Conservation (phyloP, 2,888 invertebrate genomes). For the Galerucella nymphaeae region DNA sequence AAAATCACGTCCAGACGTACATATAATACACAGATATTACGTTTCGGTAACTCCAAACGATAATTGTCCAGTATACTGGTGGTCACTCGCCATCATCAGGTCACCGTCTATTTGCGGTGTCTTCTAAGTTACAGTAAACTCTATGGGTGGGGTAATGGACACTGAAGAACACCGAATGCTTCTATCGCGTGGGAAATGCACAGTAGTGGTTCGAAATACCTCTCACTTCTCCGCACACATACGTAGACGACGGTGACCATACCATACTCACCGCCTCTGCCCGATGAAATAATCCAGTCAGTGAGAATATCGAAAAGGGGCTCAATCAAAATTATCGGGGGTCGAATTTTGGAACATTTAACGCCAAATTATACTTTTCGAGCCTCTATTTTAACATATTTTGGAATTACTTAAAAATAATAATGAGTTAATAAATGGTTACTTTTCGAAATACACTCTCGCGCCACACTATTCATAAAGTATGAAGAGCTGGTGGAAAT, state of each 20-base stretch:
- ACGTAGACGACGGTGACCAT: slow-evolving; percentile 54
- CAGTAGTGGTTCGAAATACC: slow-evolving; percentile 68
- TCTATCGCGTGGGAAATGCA: slow-evolving; percentile 73
- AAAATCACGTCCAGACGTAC: slow-evolving; percentile 24
- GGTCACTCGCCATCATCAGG: slow-evolving; percentile 46
- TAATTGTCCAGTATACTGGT: slow-evolving; percentile 44
- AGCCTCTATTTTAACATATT: background rate
- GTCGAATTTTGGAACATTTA: background rate
- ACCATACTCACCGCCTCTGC: slow-evolving; percentile 58
- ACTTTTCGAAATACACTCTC: too few relatives aligned
- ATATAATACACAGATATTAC: slow-evolving; percentile 16
- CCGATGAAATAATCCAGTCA: slow-evolving; percentile 24
- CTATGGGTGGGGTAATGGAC: slow-evolving; percentile 55
- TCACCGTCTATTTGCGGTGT: slow-evolving; percentile 45
- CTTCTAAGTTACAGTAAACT: slow-evolving; percentile 48
- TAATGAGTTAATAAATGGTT: too few relatives aligned
- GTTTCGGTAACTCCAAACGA: slow-evolving; percentile 37
- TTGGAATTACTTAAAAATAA: too few relatives aligned
- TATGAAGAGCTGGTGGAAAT: too few relatives aligned
- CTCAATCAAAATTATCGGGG: background rate
- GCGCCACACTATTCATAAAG: too few relatives aligned
- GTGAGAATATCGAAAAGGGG: slow-evolving; percentile 5
- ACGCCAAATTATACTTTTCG: background rate
- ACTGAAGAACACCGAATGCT: slow-evolving; percentile 63
- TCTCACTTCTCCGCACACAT: slow-evolving; percentile 56